These are phyloP conservation scores for Leptodactylus fuscus DNA, from an alignment of 2,113 vertebrate species.

Conservation along the genomic window DNA sequence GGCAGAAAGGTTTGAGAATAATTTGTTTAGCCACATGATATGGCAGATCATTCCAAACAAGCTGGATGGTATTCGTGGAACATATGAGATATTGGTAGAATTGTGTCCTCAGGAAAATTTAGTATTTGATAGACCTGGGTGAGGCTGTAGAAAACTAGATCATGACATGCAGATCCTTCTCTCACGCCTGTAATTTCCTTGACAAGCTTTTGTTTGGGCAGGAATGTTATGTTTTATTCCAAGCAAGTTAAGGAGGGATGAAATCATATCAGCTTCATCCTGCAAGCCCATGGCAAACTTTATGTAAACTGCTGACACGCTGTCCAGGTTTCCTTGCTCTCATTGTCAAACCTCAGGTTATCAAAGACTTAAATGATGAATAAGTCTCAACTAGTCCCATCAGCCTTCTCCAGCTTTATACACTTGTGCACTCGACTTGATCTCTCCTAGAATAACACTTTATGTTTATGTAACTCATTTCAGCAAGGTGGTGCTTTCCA, in stretches of 20 bases:
- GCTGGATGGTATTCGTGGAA: slow-evolving; percentile 27
- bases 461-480: slow-evolving; percentile 43
- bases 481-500: background rate
- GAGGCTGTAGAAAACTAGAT: slow-evolving; percentile 6
- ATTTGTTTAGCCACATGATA: slow-evolving; percentile 8
- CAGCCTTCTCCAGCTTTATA: slow-evolving; percentile 8
- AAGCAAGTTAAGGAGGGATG: slow-evolving; percentile 24
- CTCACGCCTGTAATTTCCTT: slow-evolving; percentile 37
- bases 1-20: background rate
- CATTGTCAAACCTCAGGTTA: slow-evolving; percentile 13
- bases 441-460: slow-evolving; percentile 19
- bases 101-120: slow-evolving; percentile 19
- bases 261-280: slow-evolving; percentile 47
- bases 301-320: slow-evolving; percentile 49
- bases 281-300: slow-evolving; percentile 17
- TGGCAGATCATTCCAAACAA: background rate
- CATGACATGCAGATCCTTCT: slow-evolving; percentile 19
- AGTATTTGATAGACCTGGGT: slow-evolving; percentile 42
- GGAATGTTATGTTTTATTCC: slow-evolving; percentile 45
- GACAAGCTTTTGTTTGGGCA: slow-evolving; percentile 57
- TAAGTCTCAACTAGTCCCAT: slow-evolving; percentile 43
- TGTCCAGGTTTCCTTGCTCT: slow-evolving; percentile 41
- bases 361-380: slow-evolving; percentile 12
- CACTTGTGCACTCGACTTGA: slow-evolving; percentile 27
- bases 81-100: slow-evolving; percentile 6